Base-by-base conservation (phyloP, 2,113 vertebrate genomes). In the Acinonyx jubatus region DNA sequence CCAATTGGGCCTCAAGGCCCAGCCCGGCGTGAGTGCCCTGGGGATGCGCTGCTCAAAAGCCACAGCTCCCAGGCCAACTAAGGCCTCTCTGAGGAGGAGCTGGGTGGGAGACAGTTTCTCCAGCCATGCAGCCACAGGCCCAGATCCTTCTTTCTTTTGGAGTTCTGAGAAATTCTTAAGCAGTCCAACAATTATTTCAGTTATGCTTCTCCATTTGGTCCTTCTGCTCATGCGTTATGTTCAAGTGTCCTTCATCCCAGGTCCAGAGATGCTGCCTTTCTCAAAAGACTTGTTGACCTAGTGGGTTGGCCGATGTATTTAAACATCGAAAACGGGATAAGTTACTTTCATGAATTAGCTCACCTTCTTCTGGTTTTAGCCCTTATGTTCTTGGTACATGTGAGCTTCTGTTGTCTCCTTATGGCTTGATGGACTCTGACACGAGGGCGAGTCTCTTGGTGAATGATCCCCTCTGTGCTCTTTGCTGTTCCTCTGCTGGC, bases 171-270 rank as follows among this genome's bases (percentile, higher is more conserved):
- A 71, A 69, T 66, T 69, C 85, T 81, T 86, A 83, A 69, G 93
- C 94, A 97, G 97, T 97, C 97, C 95, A 89, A 1, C 68, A 85
- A 45, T 91, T 33, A 41, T 88, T 94, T 95, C 66, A 80, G 5
- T 94, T 78, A 45, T 4, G 55, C 78, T 89, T 98, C 87, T 96
- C 93, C 2, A 33, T 21, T 94, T 33, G 9, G 0, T 86, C 92
- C 91, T 86, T 80, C 33, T 7, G 85, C 97, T 96, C 96, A 93
- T 96, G 96, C 25, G 0, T 78, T 97, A n/a, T 85, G 93, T 98
- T 95, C 89, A 73, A 3, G 96, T 98, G 98, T 97, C 98, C 95
- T 98, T 98, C 93, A 73, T 96, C 97, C 98, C 98, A 93, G 97
- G 97, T 91, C 96, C 96, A 96, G 93, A 94, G 96, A 73, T 76